phyloP scores from a whole-genome alignment of 2,888 invertebrate genomes.

The Zaprionus obscuricornis region DNA sequence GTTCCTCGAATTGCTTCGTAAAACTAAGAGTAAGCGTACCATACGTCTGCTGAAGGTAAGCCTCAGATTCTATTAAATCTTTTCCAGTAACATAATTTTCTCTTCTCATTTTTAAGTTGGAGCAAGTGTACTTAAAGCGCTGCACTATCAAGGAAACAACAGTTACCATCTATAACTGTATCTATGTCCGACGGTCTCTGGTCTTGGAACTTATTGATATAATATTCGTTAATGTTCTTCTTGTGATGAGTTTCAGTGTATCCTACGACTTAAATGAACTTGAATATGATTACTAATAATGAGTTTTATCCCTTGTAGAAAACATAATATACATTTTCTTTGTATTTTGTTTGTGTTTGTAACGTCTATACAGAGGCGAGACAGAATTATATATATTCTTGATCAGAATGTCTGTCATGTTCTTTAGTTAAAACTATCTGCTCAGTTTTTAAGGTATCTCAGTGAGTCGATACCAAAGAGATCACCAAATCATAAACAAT shows the following conservation, averaged over 20 bases:
- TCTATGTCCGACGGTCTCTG: neutral
- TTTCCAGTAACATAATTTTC: neutral
- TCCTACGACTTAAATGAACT: no score
- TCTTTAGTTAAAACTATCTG: no score
- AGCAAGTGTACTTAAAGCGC: slow-evolving; percentile 11
- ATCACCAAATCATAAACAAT: no score
- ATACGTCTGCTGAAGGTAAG: slow-evolving; percentile 10
- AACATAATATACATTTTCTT: neutral
- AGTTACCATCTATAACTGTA: slow-evolving; percentile 1
- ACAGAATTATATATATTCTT: no score
- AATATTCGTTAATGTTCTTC: neutral
- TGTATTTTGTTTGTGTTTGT: no score
- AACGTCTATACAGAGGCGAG: no score
- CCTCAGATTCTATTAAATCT: neutral
- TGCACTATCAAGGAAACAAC: neutral
- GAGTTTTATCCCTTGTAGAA: neutral
- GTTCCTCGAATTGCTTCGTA: neutral
- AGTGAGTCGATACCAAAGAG: no score
- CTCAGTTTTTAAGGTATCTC: no score
- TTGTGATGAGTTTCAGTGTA: slow-evolving; percentile 10
- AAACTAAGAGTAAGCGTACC: rapidly evolving
- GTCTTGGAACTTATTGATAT: slow-evolving; percentile 1
- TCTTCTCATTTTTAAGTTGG: slow-evolving; percentile 6
- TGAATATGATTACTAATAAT: neutral
- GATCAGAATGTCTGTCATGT: no score